Conservation (phyloP, 2,888 invertebrate species). For the Habroteleia sp. region DNA sequence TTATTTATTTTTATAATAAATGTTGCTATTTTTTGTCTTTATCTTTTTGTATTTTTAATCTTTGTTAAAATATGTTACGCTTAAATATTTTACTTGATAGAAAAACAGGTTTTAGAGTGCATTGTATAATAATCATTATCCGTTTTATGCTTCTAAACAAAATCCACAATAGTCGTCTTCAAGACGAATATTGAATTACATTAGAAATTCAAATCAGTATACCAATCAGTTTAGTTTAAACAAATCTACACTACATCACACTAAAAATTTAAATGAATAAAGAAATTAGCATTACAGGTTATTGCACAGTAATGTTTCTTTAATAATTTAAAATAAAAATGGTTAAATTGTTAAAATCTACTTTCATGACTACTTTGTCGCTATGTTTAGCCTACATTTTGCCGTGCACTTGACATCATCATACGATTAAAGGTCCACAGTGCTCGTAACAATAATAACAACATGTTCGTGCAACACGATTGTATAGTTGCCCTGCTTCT, state of each 20-base stretch:
- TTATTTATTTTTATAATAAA: no score
- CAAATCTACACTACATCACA: conserved; percentile 11
- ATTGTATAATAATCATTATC: no score
- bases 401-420: conserved; percentile 60
- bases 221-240: conserved; percentile 4
- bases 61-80: no score
- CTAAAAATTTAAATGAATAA: background rate
- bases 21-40: no score
- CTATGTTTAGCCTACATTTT: conserved; percentile 57
- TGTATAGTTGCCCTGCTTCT: conserved; percentile 56
- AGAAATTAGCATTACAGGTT: conserved; percentile 12
- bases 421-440: conserved; percentile 57
- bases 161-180: background rate
- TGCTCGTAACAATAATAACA: conserved; percentile 57
- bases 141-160: background rate
- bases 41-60: no score
- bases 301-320: conserved; percentile 12
- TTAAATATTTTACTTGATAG: no score
- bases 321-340: conserved; percentile 24
- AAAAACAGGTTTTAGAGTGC: no score
- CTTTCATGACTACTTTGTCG: conserved; percentile 33
- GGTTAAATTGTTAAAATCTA: conserved; percentile 42
- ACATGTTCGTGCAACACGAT: conserved; percentile 59
- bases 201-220: conserved; percentile 15
- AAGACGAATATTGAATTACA: background rate